Conservation (phyloP, 37 sponge, comb jelly and placozoan species). For the Haliclona indistincta region DNA sequence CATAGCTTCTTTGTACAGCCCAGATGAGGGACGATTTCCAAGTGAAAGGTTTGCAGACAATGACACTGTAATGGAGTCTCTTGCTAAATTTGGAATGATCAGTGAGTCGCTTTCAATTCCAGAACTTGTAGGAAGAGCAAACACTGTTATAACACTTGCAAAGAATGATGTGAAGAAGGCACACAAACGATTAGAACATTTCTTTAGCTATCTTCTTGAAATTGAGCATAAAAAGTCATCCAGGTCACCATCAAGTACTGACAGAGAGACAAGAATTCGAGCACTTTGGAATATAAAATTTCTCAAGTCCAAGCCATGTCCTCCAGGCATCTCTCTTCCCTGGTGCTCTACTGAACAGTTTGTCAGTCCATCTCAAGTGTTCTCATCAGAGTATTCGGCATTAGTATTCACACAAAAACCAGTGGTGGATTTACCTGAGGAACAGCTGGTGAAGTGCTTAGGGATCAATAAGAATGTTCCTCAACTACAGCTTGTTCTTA, state of each 20-base stretch:
- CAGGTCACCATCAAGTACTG: too few relatives aligned
- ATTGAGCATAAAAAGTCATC: too few relatives aligned
- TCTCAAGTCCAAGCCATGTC: conserved; percentile 12
- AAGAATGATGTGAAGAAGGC: too few relatives aligned
- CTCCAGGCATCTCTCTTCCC: conserved; percentile 29
- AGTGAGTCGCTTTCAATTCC: conserved; percentile 8
- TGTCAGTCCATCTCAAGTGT: conserved; percentile 19
- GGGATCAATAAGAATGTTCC: conserved; percentile 16
- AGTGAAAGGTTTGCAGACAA: neutral
- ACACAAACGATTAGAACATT: conserved; percentile 11
- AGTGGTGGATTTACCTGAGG: conserved; percentile 1
- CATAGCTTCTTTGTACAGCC: conserved; percentile 22
- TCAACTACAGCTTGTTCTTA: conserved; percentile 1
- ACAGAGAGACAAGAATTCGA: neutral
- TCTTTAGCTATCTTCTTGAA: conserved; percentile 25
- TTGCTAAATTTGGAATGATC: conserved; percentile 39
- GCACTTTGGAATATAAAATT: conserved; percentile 31
- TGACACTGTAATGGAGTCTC: too few relatives aligned
- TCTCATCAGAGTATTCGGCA: neutral
- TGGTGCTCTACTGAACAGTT: conserved; percentile 30
- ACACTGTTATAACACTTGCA: too few relatives aligned
- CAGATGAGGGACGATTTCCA: conserved; percentile 54
- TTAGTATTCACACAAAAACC: conserved; percentile 29
- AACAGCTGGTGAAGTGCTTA: neutral
- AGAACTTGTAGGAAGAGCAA: conserved; percentile 48